phyloP scores from a whole-genome alignment of 2,113 vertebrate species.

The Halcyon malimbica region DNA sequence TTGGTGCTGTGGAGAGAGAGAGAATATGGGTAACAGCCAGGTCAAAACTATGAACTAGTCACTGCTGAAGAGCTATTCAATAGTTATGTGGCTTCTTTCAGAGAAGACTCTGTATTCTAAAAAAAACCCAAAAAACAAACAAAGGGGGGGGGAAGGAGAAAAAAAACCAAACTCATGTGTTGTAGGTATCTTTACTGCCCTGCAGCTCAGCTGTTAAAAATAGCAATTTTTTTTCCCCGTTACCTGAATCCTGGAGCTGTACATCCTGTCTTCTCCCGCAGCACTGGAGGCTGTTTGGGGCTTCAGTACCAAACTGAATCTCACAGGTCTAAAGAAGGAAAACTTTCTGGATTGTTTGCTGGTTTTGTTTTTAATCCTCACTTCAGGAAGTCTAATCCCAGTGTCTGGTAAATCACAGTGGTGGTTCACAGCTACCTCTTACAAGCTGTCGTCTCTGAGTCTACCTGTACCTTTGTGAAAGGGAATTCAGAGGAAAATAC shows the following conservation, averaged over 20 bases:
- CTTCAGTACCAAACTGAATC: background rate
- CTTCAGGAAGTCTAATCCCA: background rate
- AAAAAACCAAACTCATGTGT: background rate
- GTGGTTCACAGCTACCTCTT: background rate
- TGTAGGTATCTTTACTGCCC: background rate
- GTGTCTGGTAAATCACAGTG: rapidly evolving
- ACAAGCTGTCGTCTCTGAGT: background rate
- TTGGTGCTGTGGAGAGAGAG: background rate
- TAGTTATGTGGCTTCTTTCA: background rate
- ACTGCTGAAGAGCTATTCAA: rapidly evolving
- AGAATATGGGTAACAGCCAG: rapidly evolving
- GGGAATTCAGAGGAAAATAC: background rate
- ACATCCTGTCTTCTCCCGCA: background rate
- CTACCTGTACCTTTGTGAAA: background rate
- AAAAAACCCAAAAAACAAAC: no score
- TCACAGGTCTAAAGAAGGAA: background rate
- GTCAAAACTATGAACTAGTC: background rate
- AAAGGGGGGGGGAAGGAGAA: no score
- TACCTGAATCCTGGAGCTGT: background rate
- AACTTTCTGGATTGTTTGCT: background rate
- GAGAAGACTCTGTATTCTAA: background rate
- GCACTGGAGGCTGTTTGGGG: background rate
- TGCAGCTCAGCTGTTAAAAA: background rate
- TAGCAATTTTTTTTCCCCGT: no score
- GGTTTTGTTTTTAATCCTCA: no score